Evolutionary conservation across 1,140 invertebrate species (phyloP), one percentile per base, ranked within the genome.

Genomic region (Watersipora subatra): DNA sequence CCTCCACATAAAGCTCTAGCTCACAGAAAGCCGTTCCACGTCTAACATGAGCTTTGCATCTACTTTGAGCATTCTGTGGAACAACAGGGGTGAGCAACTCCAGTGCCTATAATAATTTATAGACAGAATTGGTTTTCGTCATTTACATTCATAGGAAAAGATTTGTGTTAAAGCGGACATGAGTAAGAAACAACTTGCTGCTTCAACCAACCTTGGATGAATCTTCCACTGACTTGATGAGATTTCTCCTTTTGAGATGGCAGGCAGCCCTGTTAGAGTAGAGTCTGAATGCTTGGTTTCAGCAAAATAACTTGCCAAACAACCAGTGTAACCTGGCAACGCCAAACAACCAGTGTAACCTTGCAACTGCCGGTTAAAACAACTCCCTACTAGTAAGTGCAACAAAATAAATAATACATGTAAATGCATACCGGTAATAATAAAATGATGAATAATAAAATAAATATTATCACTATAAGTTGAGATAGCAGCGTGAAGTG

Each of bases 181-280:
- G 17, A 17, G 46, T 22, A 55, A 22, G 22, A 17, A 22, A 55
- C 17, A 22, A 17, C 20, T 55, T n/a, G 61, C 30, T 1, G 27
- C 28, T 1, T 66, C 15, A 20, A 56, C 22, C 17, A 78, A 86
- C 86, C 75, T 80, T 84, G 15, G 85, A 84, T 68, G 82, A 81
- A 72, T 87, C 86, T 71, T 86, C 83, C 25, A 84, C 75, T 59
- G 86, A 86, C 82, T 86, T 88, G 66, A 85, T 83, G 71, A 87
- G 87, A 80, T 90, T 90, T 64, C 84, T 85, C 17, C 88, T 67
- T 30, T 84, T 84, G 63, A 90, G 84, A 76, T 92, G 90, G 25
- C 88, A 87, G 29, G 85, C 85, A 2, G 89, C 86, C 77, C 90
- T 82, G 69, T 87, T 89, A 0, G 86, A 84, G 74, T 87, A 91